phyloP scores from a whole-genome alignment of 92 coral and sea anemone species.

The Actinostola sp. region DNA sequence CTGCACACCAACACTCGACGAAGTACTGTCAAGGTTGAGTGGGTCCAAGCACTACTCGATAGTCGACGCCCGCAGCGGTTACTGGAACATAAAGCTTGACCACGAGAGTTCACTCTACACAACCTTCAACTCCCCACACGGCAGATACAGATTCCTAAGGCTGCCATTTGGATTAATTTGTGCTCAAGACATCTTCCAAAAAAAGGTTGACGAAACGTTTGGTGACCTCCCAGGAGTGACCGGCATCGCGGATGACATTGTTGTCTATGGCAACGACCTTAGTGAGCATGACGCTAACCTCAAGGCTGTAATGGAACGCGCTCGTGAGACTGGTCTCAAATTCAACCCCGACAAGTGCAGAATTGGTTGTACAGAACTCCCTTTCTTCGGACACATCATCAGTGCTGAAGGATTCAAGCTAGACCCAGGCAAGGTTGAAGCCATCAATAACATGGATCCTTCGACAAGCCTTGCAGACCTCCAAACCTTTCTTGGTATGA shows the following conservation, averaged over 20 bases:
- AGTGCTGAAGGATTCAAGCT: constrained; percentile 62
- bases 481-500: constrained; percentile 71
- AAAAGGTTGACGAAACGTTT: constrained; percentile 67
- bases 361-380: constrained; percentile 63
- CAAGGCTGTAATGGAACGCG: too few relatives aligned
- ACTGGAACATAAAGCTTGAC: too few relatives aligned
- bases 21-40: too few relatives aligned
- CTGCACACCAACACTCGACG: too few relatives aligned
- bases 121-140: too few relatives aligned
- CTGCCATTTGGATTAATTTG: constrained; percentile 58
- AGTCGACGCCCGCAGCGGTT: too few relatives aligned
- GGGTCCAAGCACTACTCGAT: too few relatives aligned
- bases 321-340: constrained; percentile 57
- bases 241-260: constrained; percentile 69
- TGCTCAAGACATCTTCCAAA: constrained; percentile 63
- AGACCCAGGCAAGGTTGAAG: too few relatives aligned
- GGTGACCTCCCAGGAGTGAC: constrained; percentile 68
- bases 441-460: constrained; percentile 76
- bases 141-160: constrained; percentile 55
- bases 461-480: constrained; percentile 62
- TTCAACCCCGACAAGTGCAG: constrained; percentile 75
- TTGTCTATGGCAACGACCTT: constrained; percentile 55
- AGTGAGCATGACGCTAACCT: constrained; percentile 64
- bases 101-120: too few relatives aligned
- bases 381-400: constrained; percentile 72